These are phyloP conservation scores for Caracal caracal DNA, from an alignment of 2,113 vertebrate genomes.

Conservation along the genomic window DNA sequence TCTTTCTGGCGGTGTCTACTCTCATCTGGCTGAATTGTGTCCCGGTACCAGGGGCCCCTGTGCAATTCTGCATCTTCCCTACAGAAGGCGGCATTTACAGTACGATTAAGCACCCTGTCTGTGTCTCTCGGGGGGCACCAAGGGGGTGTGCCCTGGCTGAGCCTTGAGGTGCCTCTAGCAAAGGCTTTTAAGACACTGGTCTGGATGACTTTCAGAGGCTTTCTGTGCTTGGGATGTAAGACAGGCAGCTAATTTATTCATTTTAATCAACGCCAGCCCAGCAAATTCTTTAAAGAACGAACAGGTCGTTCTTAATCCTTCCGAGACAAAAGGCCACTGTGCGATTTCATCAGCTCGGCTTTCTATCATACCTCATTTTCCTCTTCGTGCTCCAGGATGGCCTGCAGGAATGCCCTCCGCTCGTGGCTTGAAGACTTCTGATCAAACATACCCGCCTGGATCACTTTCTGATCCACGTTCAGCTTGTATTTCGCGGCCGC, in stretches of 20 bases:
- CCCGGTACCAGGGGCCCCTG: background rate
- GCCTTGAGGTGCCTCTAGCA: background rate
- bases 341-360: background rate
- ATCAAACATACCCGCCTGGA: slow-evolving; percentile 95
- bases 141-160: background rate
- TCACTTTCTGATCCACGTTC: slow-evolving; percentile 95
- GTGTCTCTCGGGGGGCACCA: background rate
- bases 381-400: slow-evolving; percentile 93
- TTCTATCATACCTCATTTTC: slow-evolving; percentile 90
- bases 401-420: slow-evolving; percentile 92
- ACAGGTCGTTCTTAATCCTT: slow-evolving; percentile 2
- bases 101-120: background rate
- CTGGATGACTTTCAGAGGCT: slow-evolving; percentile 9
- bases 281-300: slow-evolving; percentile 52
- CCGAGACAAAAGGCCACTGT: background rate
- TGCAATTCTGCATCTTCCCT: background rate
- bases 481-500: slow-evolving; percentile 94
- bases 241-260: slow-evolving; percentile 46
- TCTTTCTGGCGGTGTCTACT: background rate
- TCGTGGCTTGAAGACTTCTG: slow-evolving; percentile 95
- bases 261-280: slow-evolving; percentile 36
- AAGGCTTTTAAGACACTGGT: background rate
- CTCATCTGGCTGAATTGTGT: background rate
- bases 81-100: slow-evolving; percentile 34
- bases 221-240: slow-evolving; percentile 31